These are phyloP conservation scores for Eidolon helvum DNA, from an alignment of 2,113 vertebrate genomes.

Conservation along the genomic window DNA sequence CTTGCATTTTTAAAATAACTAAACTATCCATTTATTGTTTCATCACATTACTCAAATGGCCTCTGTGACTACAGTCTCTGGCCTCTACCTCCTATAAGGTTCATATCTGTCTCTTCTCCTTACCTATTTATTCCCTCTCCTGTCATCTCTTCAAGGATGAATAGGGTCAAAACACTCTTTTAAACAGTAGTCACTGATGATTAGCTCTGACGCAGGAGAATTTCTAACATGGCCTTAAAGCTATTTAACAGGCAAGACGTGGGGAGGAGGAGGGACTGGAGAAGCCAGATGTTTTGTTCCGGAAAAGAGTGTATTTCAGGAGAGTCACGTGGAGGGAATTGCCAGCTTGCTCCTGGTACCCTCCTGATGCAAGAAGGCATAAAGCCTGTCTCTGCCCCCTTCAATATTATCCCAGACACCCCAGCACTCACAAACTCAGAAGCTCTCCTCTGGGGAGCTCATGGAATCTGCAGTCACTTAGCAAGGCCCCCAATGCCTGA, in stretches of 20 bases:
- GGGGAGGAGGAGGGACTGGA: background rate
- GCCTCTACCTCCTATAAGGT: background rate
- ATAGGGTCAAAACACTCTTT: background rate
- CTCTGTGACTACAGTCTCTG: background rate
- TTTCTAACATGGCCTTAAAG: slow-evolving; percentile 30
- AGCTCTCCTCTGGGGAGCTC: background rate
- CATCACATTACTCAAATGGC: background rate
- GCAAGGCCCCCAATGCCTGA: background rate
- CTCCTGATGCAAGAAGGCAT: slow-evolving; percentile 19
- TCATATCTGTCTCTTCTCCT: background rate
- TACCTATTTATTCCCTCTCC: background rate
- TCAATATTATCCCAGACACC: background rate
- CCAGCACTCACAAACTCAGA: background rate
- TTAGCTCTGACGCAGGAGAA: background rate
- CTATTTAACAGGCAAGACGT: background rate
- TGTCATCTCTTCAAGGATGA: background rate
- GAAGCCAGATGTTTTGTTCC: background rate
- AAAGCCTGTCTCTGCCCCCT: slow-evolving; percentile 16
- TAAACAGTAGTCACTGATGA: background rate
- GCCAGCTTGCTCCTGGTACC: slow-evolving; percentile 47
- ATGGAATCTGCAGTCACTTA: background rate
- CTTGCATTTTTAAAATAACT: background rate
- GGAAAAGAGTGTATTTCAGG: slow-evolving; percentile 23
- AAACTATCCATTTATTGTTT: background rate
- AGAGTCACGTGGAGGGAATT: background rate